Base-by-base conservation (phyloP, 2,113 vertebrate genomes). In the Phrynocephalus versicolor region DNA sequence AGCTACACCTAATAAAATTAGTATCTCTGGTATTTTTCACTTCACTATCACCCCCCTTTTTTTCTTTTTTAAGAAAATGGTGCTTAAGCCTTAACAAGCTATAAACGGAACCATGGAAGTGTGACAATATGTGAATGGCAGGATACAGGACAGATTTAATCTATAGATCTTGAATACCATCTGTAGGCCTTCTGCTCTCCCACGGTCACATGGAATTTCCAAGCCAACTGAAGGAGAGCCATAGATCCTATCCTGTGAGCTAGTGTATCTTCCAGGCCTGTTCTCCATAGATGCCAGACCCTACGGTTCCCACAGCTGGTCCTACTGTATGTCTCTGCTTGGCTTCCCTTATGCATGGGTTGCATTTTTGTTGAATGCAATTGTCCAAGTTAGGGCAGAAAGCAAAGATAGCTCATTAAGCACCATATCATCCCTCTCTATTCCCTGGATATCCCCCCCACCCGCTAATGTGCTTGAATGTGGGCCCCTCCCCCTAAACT, bases 1-100 rank as follows among this genome's bases (percentile, higher is more conserved):
- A 72, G 67, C 41, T 81, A 65, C 57, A 81, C 51, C 41, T 37
- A 69, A 65, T 69, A 81, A 81, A 81, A 70, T n/a, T 70, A 81
- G 55, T 39, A 82, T n/a, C 60, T 70, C 33, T 21, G 35, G 75
- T 70, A 21, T 71, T 71, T 70, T 71, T 25, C 65, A n/a, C 55
- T 35, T 62, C 19, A 27, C 27, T 60, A 14, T 41, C 39, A 64
- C 75, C 19, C 1, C 21, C 25, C 35, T 75, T 14, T 27, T 62
- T 35, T 65, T 65, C 27, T 65, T 64, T 65, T 65, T 65, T 65
- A 19, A 25, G 27, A 65, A 27, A 65, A 21, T 65, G 21, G 27
- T 65, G 27, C 23, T n/a, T n/a, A 27, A 65, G 27, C 23, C 27
- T 23, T 65, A 65, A 25, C 27, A 65, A 65, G 27, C 62, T 27